Evolutionary conservation across 2,113 vertebrate species (phyloP).

Genomic region (Grammomys dolichurus): DNA sequence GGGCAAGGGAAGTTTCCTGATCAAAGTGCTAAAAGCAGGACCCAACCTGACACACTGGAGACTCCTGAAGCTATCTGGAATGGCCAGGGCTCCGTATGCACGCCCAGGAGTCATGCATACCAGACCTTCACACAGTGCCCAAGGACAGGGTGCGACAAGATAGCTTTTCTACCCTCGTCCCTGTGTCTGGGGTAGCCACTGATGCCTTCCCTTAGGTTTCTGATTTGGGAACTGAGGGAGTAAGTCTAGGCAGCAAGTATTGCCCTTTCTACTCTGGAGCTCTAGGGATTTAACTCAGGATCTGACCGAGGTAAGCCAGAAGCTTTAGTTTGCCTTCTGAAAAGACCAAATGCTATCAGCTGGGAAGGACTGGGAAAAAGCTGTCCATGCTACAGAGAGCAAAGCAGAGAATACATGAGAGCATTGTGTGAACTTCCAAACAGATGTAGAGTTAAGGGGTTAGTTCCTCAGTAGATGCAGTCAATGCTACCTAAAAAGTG

Average conservation of each 20-base stretch:
- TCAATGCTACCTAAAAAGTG: background rate
- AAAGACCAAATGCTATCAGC: background rate
- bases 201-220: background rate
- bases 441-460: background rate
- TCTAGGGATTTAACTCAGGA: background rate
- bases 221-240: background rate
- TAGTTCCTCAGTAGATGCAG: background rate
- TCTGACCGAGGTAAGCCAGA: constrained; percentile 8
- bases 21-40: too few relatives aligned
- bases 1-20: background rate
- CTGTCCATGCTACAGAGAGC: background rate
- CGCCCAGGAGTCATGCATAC: background rate
- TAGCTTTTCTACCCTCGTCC: background rate
- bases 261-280: background rate
- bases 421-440: background rate
- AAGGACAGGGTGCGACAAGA: background rate
- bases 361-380: background rate
- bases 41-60: background rate
- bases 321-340: background rate
- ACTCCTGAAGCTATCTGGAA: background rate
- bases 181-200: background rate
- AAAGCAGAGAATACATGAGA: background rate
- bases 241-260: background rate
- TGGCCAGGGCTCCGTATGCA: background rate
- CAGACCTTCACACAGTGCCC: background rate